These are phyloP conservation scores for Nothocercus julius DNA, from an alignment of 2,113 vertebrate species.

Conservation along the genomic window DNA sequence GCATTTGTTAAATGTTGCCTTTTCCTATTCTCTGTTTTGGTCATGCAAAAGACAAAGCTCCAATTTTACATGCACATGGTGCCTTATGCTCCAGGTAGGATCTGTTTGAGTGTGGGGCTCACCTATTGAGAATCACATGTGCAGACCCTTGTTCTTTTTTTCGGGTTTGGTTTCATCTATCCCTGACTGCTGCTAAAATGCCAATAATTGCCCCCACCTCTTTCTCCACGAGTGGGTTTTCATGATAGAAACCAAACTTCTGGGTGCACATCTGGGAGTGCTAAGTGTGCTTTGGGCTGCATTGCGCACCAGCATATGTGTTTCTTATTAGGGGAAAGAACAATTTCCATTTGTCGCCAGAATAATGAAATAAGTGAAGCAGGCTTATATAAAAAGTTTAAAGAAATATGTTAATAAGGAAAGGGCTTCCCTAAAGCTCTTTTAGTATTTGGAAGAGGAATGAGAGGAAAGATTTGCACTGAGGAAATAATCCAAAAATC, in stretches of 20 bases:
- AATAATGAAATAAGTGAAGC: neutral
- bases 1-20: neutral
- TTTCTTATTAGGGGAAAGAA: neutral
- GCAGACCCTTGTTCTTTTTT: neutral
- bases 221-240: neutral
- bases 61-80: neutral
- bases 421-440: conserved; percentile 11
- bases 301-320: neutral
- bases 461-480: neutral
- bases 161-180: neutral
- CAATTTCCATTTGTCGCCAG: neutral
- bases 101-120: neutral
- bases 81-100: neutral
- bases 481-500: conserved; percentile 46
- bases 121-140: neutral
- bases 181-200: neutral
- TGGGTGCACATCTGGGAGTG: neutral
- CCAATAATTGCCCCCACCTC: neutral
- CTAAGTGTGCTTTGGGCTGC: neutral
- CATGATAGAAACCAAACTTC: neutral
- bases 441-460: neutral
- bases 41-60: neutral
- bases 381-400: neutral
- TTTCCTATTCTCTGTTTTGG: neutral
- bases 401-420: neutral